Evolutionary conservation across 1,140 invertebrate species (phyloP).

Genomic region (Xylocopa sonorina): DNA sequence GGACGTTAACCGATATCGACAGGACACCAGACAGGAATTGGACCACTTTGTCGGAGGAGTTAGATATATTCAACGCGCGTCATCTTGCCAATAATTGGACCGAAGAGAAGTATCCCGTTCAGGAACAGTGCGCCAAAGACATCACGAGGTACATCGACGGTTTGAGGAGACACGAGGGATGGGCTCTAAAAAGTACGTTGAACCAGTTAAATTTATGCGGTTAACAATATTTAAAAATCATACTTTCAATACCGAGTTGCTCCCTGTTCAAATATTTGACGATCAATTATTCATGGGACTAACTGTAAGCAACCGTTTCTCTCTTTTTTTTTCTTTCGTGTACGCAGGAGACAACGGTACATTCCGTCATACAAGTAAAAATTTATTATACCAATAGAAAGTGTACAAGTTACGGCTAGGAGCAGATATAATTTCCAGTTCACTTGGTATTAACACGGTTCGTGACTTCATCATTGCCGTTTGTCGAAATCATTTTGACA

Average conservation of each 20-base stretch:
- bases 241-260: background rate
- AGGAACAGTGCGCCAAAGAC: constrained; percentile 83
- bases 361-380: constrained; percentile 46
- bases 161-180: constrained; percentile 84
- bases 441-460: background rate
- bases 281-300: constrained; percentile 1
- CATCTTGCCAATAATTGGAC: constrained; percentile 78
- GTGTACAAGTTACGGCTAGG: constrained; percentile 31
- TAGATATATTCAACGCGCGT: constrained; percentile 81
- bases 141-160: constrained; percentile 85
- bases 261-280: background rate
- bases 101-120: constrained; percentile 70
- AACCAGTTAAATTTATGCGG: background rate
- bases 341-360: constrained; percentile 58
- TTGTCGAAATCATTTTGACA: no score
- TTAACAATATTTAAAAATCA: background rate
- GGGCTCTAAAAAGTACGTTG: constrained; percentile 89
- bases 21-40: constrained; percentile 59
- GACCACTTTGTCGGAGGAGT: constrained; percentile 75
- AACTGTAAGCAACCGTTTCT: background rate
- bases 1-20: constrained; percentile 64
- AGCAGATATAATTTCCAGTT: background rate
- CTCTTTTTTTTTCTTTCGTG: constrained; percentile 11
- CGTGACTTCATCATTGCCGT: background rate
- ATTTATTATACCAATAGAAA: constrained; percentile 74